Evolutionary conservation across 2,797 vertebrate species (phyloP).

Genomic region (Ctenopoma multispine): DNA sequence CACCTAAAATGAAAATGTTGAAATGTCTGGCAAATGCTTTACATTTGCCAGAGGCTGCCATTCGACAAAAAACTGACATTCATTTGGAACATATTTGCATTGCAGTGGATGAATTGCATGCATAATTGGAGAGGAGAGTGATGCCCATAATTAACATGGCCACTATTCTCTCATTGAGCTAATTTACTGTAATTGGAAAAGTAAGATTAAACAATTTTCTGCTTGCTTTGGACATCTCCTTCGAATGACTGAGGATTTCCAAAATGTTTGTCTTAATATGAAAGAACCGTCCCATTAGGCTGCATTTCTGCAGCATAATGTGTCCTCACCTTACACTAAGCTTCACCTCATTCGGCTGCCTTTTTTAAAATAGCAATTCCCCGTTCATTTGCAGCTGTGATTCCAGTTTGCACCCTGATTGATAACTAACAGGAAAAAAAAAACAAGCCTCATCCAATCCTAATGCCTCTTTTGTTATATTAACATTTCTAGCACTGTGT

Average conservation of each 20-base stretch:
- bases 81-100: constrained; percentile 49
- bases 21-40: too few relatives aligned
- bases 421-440: neutral
- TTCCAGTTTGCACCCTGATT: neutral
- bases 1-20: neutral
- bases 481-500: neutral
- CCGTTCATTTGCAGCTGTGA: neutral
- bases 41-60: constrained; percentile 14
- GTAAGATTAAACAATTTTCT: constrained; percentile 19
- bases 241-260: constrained; percentile 14
- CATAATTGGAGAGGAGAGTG: constrained; percentile 46
- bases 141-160: constrained; percentile 57
- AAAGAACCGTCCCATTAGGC: neutral
- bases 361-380: constrained; percentile 4
- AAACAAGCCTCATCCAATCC: neutral
- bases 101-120: constrained; percentile 41
- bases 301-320: neutral
- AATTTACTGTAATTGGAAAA: constrained; percentile 50
- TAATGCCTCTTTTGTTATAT: constrained; percentile 4
- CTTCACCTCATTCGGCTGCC: neutral
- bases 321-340: constrained; percentile 8
- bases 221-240: neutral
- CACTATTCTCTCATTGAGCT: constrained; percentile 45
- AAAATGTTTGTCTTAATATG: constrained; percentile 5
- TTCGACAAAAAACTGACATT: constrained; percentile 15